Conservation (phyloP, 2,888 invertebrate genomes). For the Phania funesta region DNA sequence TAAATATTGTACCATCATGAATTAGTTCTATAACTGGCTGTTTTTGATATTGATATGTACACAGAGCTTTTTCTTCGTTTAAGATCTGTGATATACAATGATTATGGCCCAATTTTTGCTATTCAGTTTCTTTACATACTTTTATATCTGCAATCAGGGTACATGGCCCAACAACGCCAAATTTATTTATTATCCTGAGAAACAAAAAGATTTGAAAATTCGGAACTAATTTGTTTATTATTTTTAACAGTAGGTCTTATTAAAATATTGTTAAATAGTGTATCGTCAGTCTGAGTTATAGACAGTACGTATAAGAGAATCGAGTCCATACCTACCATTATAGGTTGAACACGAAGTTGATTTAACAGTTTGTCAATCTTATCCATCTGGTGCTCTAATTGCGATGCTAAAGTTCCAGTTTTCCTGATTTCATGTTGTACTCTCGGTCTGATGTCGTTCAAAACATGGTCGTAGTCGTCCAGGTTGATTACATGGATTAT, state of each 20-base stretch:
- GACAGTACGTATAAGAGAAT: constrained; percentile 54
- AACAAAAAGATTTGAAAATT: constrained; percentile 52
- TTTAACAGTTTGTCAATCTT: constrained; percentile 40
- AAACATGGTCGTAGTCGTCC: constrained; percentile 4
- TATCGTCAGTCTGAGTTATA: constrained; percentile 54
- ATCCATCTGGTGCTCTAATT: constrained; percentile 29
- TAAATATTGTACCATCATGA: constrained; percentile 4
- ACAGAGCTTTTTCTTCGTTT: background rate
- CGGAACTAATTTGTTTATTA: constrained; percentile 44
- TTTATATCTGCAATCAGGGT: constrained; percentile 5
- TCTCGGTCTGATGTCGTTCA: background rate
- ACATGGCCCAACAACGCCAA: constrained; percentile 26
- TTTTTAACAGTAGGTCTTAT: constrained; percentile 57
- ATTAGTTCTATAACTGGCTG: constrained; percentile 2
- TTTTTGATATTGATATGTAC: constrained; percentile 12
- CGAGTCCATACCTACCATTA: constrained; percentile 53
- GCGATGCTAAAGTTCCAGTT: background rate
- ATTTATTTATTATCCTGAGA: constrained; percentile 46
- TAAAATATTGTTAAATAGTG: constrained; percentile 59
- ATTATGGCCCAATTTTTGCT: background rate
- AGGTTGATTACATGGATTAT: background rate
- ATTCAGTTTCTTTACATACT: constrained; percentile 22
- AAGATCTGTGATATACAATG: constrained; percentile 1
- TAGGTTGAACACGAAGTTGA: constrained; percentile 34
- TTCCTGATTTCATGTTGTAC: background rate